Base-by-base conservation (phyloP, 2,797 vertebrate species). In the Zenarchopterus dispar region DNA sequence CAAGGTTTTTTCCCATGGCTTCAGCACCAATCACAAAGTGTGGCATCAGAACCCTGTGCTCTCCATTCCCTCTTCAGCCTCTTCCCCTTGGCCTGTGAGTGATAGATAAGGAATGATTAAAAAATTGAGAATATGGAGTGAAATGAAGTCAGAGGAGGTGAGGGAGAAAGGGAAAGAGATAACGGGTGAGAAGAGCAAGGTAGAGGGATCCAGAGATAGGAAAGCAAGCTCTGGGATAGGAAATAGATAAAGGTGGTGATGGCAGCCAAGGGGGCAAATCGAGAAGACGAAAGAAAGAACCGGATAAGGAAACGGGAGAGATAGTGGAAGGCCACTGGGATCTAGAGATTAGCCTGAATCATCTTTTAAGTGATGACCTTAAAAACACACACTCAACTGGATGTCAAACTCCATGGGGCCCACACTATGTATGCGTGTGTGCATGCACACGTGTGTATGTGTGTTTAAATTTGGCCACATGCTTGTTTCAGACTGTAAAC, bases 301-400 rank as follows among this genome's bases (percentile, higher is more conserved):
- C 33, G 21, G 52, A 75, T 67, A 81, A 81, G 82, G 79, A 80
- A 87, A 83, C 73, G 71, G 75, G 73, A 62, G 74, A 56, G 80
- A 89, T 84, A 84, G 78, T 60, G 47, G 70, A 69, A 62, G 67
- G 75, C 78, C 80, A 76, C 47, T 7, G 73, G 74, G 73, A 85
- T 81, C 56, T n/a, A 70, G 73, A 87, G 84, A 91, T 92, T 87
- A 91, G 84, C 78, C 82, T 85, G 82, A 89, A 87, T 90, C 82
- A 88, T 86, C 85, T 90, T 91, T 87, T 85, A 90, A 92, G 81
- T 84, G 78, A 88, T 91, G 87, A 91, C 91, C 90, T 91, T 89
- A 91, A 91, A 91, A 90, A 88, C 77, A 86, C 78, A 81, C 77
- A 77, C 74, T 87, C 85, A 80, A 79, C 75, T 81, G 80, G 81